phyloP scores from a whole-genome alignment of 2,888 invertebrate species.

The Luperina nickerlii region DNA sequence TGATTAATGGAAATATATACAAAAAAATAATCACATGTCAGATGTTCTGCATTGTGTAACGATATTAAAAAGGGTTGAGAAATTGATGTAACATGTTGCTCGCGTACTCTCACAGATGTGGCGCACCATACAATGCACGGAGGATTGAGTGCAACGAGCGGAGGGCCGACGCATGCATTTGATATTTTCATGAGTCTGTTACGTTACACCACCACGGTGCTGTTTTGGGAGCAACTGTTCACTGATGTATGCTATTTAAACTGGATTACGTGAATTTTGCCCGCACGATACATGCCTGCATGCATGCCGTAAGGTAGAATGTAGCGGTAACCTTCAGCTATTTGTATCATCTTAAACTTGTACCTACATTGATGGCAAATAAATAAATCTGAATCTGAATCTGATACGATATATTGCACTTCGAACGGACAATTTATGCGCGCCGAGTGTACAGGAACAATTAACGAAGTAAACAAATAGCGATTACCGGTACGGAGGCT shows the following conservation, averaged over 20 bases:
- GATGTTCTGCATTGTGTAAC: conserved; percentile 67
- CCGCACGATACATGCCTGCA: too few relatives aligned
- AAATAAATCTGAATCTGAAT: too few relatives aligned
- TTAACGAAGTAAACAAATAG: conserved; percentile 80
- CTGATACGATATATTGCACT: conserved; percentile 77
- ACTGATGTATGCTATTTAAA: conserved; percentile 72
- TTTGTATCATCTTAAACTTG: too few relatives aligned
- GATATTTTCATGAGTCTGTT: conserved; percentile 71
- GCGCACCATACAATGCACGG: conserved; percentile 69
- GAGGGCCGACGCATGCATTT: conserved; percentile 63
- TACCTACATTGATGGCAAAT: too few relatives aligned
- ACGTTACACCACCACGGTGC: conserved; percentile 62
- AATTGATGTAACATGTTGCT: conserved; percentile 76
- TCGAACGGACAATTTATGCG: conserved; percentile 81
- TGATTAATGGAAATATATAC: conserved; percentile 13
- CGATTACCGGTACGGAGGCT: conserved; percentile 73
- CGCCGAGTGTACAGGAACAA: conserved; percentile 77
- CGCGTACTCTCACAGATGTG: conserved; percentile 79
- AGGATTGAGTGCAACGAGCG: conserved; percentile 63
- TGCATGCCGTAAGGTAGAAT: too few relatives aligned
- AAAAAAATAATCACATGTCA: conserved; percentile 37
- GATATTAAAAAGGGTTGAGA: conserved; percentile 77
- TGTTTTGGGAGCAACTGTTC: conserved; percentile 67
- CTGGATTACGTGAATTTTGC: conserved; percentile 73
- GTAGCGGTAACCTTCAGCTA: too few relatives aligned